Percentiles rank a stretch among this genome's conserved stretches.
phyloP scores from a whole-genome alignment of 2,888 invertebrate genomes.

The Galerucella pusilla region DNA sequence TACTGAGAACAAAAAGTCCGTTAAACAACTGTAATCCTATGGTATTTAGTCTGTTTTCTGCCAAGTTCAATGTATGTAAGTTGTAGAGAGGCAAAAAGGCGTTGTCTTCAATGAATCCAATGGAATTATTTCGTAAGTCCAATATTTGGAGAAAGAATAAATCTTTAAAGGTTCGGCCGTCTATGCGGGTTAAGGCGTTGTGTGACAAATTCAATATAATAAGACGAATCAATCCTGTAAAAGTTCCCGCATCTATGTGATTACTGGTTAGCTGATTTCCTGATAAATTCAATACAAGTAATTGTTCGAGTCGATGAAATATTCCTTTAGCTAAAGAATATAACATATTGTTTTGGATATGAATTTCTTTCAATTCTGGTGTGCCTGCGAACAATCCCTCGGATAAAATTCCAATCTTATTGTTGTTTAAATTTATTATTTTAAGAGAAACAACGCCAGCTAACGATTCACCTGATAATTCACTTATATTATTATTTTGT shows the following conservation, averaged over 20 bases:
- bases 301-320: conserved; percentile 85
- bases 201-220: conserved; percentile 88
- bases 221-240: conserved; percentile 84
- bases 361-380: conserved; percentile 83
- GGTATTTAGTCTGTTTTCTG: conserved; percentile 86
- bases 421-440: conserved; percentile 87
- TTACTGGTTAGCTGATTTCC: conserved; percentile 87
- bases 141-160: conserved; percentile 87
- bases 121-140: conserved; percentile 86
- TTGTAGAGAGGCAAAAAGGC: conserved; percentile 90
- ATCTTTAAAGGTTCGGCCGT: conserved; percentile 87
- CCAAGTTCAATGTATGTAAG: conserved; percentile 88
- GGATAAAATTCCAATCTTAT: conserved; percentile 83
- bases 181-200: conserved; percentile 86
- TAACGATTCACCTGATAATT: conserved; percentile 82
- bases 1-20: conserved; percentile 84
- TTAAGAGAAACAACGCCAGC: conserved; percentile 82
- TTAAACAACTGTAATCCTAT: conserved; percentile 85
- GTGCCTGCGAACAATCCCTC: conserved; percentile 84
- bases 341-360: conserved; percentile 86
- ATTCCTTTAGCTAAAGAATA: conserved; percentile 84
- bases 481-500: conserved; percentile 85
- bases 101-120: conserved; percentile 89
- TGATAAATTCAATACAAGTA: conserved; percentile 85
- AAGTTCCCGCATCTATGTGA: conserved; percentile 86